Base-by-base conservation (phyloP, 1,140 invertebrate species). In the Pteromalus puparum region DNA sequence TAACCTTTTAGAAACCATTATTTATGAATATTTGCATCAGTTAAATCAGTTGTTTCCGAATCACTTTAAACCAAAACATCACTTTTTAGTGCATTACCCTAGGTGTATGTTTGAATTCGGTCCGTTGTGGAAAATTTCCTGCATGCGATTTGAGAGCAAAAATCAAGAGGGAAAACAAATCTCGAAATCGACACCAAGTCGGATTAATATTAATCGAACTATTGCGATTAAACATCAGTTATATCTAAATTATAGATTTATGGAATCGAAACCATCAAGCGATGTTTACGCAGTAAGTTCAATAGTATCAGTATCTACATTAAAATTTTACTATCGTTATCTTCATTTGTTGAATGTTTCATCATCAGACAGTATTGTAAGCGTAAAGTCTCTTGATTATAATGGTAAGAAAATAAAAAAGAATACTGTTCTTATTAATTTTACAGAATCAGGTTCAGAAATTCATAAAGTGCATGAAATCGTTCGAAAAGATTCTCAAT, bases 161-260 rank as follows among this genome's bases (percentile, higher is more conserved):
- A 72, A 72, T 18, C 70, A 72, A 18, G 26, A 72, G 34, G 70
- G 70, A 5, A 72, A 72, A 72, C 26, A 34, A 30, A 72, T 72
- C 1, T 72, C 70, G 3, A 72, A 72, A 72, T 72, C 28, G 13
- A 72, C 70, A 30, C 13, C 24, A 2, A 72, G 70, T 26, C 9
- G 24, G 1, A 15, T 28, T 30, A 30, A 72, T 15, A 15, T 34
- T 72, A 72, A 72, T 5, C 24, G 70, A 30, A 72, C 28, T 0
- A 72, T 72, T 72, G 28, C 28, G 15, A 72, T 72, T 15, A 72
- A 30, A 34, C 24, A 72, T 6, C 26, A 72, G 34, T 15, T 30
- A 12, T 72, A 12, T 9, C 26, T 72, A 30, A 72, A 34, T 28
- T 72, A 1, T 72, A 0, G 70, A 28, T 72, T 72, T 72, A 30